Evolutionary conservation across 2,113 vertebrate species (phyloP), one percentile per base, ranked within the genome.

Genomic region (Harpagus bidentatus): DNA sequence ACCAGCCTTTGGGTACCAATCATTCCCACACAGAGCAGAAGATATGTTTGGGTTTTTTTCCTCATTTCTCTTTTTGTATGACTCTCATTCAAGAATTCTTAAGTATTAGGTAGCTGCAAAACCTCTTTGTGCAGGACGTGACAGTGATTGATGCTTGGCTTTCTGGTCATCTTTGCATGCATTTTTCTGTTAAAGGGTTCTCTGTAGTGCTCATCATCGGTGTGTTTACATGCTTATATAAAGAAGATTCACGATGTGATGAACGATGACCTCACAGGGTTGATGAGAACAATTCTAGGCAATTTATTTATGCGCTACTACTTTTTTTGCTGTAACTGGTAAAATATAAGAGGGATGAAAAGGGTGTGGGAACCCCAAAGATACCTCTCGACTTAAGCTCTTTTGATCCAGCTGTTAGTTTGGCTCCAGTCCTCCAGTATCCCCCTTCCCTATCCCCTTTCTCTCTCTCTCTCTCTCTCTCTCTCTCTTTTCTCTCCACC

Each of bases 401-500:
- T 47, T 92, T 77, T 89, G 86, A 61, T 87, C 79, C 92, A 94
- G 95, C 96, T 95, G 94, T 95, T 97, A 73, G 79, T 82, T 86
- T 73, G 77, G 80, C 77, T 95, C 84, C 63, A 90, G 62, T 77
- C 36, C 17, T 91, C 55, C 15, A 2, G 40, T 85, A 52, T 80
- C n/a, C 17, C 42, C 13, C 14, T 17, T 47, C 22, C 22, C 8
- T 58, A 28, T 52, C 34, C 0, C 0, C 42, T 78, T 77, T 82
- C 32, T 77, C 16, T 61, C 56, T 28, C 23, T 53, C 28, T 82
- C 23, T 77, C 16, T 56, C 56, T 26, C 12, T n/a, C n/a, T 42
- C 21, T 40, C 15, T 52, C 45, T 36, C 65, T 3, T 6, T 9
- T 1, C 6, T 31, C 21, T 55, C 14, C 38, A 23, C 31, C 62